Evolutionary conservation across 2,113 vertebrate species (phyloP), one percentile per base, ranked within the genome.

Genomic region (Madoqua kirkii): DNA sequence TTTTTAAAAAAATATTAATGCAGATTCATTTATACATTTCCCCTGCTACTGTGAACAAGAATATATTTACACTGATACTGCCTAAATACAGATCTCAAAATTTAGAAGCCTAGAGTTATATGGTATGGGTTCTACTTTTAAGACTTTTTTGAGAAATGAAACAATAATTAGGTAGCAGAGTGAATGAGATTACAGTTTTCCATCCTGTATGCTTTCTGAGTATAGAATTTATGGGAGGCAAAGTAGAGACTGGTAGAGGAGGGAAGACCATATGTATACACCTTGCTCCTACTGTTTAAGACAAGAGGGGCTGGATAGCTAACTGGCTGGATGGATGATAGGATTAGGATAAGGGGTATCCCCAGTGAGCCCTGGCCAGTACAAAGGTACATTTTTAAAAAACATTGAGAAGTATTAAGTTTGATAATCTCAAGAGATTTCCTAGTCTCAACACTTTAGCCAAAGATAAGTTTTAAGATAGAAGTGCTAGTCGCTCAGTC

Each of bases 91-190:
- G 50, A 81, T 40, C 76, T 88, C 62, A 83, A 87, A 85, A 95
- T 52, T 93, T 93, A 92, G 48, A 95, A 95, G 67, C 29, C 43
- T 57, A 13, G 27, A 64, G n/a, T 57, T 92, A 87, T 54, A 93
- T 64, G 14, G n/a, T 60, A 90, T 90, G n/a, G n/a, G 50, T 93
- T 93, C 43, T n/a, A 95, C 40, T 74, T 93, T 93, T 54, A 86
- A 90, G 87, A 50, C 54, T 79, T 94, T 86, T 95, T 85, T 52
- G 74, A 52, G 81, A 93, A 93, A 90, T 40, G 36, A 87, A 93
- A 76, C 85, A 93, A 93, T 50, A 89, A 85, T 86, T 81, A 90
- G 48, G 64, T n/a, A 93, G 71, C 13, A 87, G 54, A 76, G 88
- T 62, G 62, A 87, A 84, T 45, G 29, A 87, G 93, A 71, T 13